Evolutionary conservation across 1,140 invertebrate species (phyloP), one percentile per base, ranked within the genome.

Genomic region (Orius insidiosus): DNA sequence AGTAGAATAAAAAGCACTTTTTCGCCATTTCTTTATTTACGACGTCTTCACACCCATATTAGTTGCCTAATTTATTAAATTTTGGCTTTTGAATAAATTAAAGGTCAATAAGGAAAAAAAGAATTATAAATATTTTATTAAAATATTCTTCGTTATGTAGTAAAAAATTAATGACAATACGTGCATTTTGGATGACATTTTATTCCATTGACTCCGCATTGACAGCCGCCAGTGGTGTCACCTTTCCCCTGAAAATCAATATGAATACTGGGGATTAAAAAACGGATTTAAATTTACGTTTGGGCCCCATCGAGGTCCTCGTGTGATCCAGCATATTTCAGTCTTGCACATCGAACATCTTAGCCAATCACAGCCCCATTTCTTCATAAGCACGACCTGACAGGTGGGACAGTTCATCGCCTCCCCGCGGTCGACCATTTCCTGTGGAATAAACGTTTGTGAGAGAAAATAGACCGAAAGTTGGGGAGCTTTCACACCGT

Each of bases 341-440:
- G 83, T 89, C 63, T 87, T 85, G 61, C 90, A 95, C 63, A 89
- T 85, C 1, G 84, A 82, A 62, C 90, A 95, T 39, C 80, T 72
- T 19, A 95, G 65, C 88, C 88, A 93, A 63, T 94, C 88, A 68
- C 90, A 95, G 15, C 90, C 89, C 77, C 83, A 88, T 67, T 90
- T 90, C 59, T 94, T 92, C 66, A 85, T 82, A 1, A 93, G 65
- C 9, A 94, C 74, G 13, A 88, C 76, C 3, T 63, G 49, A 36
- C 58, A 59, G 13, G 51, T 54, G 4, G 58, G 58, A 38, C 58
- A 59, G 5, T 72, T 68, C 60, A 94, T 72, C 2, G 88, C 89
- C 65, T 92, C 83, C 1, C 88, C 87, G 38, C 75, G 68, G 30
- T 72, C 68, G 31, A 93, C 74, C 74, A 95, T 78, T 54, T 83